A percentile compares a stretch with the other conserved stretches of the same genome.
These are phyloP conservation scores for Pomatostomus ruficeps DNA, from an alignment of 2,113 vertebrate genomes.

Conservation along the genomic window DNA sequence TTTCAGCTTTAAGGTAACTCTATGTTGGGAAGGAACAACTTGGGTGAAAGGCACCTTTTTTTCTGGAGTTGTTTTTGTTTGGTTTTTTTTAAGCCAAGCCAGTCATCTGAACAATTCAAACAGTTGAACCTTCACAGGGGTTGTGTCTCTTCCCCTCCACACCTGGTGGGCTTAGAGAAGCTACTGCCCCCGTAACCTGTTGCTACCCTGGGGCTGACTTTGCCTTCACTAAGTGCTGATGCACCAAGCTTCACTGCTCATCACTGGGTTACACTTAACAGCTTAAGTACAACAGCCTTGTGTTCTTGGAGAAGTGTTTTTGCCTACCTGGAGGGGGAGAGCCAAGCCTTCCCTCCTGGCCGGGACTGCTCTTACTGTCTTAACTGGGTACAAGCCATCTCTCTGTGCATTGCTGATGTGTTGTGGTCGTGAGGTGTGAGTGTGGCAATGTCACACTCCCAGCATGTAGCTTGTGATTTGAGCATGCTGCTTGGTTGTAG, in stretches of 20 bases:
- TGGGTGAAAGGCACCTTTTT: not conserved
- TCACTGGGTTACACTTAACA: conserved; percentile 47
- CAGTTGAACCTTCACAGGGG: not conserved
- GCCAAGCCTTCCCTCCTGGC: not conserved
- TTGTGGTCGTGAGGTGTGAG: not conserved
- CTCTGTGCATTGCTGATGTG: not conserved
- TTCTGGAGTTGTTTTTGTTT: no score
- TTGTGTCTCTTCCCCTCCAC: not conserved
- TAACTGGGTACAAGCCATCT: not conserved
- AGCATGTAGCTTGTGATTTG: conserved; percentile 36
- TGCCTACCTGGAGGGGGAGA: conserved; percentile 12
- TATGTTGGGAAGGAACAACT: not conserved
- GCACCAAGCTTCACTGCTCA: conserved; percentile 29
- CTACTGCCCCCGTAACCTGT: conserved; percentile 6
- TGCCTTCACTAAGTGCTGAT: conserved; percentile 58
- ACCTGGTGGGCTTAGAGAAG: not conserved
- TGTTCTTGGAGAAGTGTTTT: conserved; percentile 11
- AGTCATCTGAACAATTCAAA: not conserved
- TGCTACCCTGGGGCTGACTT: not conserved
- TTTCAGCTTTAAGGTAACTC: conserved; percentile 55
- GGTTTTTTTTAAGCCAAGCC: not conserved
- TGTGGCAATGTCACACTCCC: not conserved
- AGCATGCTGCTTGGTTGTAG: conserved; percentile 46
- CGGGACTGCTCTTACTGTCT: conserved; percentile 18
- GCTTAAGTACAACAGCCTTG: conserved; percentile 30